phyloP scores from a whole-genome alignment of 2,113 vertebrate genomes.

The Manacus vitellinus region DNA sequence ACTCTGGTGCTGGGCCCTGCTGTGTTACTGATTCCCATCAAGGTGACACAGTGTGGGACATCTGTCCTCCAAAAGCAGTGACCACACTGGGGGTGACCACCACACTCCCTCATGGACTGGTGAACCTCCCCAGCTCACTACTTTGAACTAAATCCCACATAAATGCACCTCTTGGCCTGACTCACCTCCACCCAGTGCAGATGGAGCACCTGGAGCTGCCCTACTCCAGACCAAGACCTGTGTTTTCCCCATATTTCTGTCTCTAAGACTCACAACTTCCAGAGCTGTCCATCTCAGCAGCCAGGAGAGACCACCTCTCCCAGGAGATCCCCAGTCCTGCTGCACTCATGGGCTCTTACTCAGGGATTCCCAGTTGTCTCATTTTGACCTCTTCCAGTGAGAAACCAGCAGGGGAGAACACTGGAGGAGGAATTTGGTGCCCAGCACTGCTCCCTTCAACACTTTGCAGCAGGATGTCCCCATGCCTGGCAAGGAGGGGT shows the following conservation, averaged over 20 bases:
- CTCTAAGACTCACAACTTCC: not conserved
- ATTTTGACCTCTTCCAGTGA: not conserved
- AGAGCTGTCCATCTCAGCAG: not conserved
- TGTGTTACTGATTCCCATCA: not conserved
- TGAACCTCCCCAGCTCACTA: not conserved
- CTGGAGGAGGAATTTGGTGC: not conserved
- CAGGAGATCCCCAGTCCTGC: not conserved
- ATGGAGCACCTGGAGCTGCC: not conserved
- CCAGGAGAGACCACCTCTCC: not conserved
- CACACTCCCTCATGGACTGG: not conserved
- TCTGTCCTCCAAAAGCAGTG: not conserved
- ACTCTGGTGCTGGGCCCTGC: not conserved
- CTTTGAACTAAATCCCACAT: not conserved
- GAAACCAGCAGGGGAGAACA: not conserved
- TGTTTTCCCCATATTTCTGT: not conserved
- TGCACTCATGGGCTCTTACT: not conserved
- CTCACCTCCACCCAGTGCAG: too few relatives aligned
- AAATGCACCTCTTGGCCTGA: not conserved
- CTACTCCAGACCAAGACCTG: not conserved
- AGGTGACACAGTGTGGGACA: not conserved
- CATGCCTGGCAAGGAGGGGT: accelerated
- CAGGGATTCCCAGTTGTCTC: not conserved
- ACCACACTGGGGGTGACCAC: not conserved
- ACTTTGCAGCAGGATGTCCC: not conserved
- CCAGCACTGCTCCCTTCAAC: too few relatives aligned